Percentiles rank a stretch among this genome's conserved stretches.
Conservation (phyloP, 2,797 vertebrate species). For the Hoplostethus mediterraneus region DNA sequence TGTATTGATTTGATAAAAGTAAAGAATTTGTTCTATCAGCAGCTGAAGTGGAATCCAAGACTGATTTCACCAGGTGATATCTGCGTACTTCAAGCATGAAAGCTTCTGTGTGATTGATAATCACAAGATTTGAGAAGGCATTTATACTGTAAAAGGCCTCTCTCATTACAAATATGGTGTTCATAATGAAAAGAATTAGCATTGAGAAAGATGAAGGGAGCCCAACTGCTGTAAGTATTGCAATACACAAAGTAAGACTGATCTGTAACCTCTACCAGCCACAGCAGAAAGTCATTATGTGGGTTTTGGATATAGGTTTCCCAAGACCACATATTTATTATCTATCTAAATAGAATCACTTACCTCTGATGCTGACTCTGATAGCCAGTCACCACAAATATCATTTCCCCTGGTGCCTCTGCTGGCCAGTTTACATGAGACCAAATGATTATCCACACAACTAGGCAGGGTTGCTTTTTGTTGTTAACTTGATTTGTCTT, state of each 20-base stretch:
- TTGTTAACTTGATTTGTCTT: constrained; percentile 70
- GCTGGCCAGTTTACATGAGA: constrained; percentile 71
- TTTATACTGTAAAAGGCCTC: constrained; percentile 57
- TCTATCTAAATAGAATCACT: constrained; percentile 87
- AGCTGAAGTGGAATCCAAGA: constrained; percentile 72
- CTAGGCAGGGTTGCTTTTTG: constrained; percentile 72
- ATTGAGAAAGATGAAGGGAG: constrained; percentile 69
- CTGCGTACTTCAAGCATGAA: constrained; percentile 62
- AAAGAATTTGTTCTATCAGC: constrained; percentile 18
- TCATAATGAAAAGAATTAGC: constrained; percentile 78
- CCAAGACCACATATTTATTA: constrained; percentile 86
- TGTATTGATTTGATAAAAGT: neutral
- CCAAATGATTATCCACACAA: constrained; percentile 68
- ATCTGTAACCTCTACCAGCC: constrained; percentile 71
- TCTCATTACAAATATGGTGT: constrained; percentile 75
- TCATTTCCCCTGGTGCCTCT: constrained; percentile 68
- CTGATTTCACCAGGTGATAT: constrained; percentile 66
- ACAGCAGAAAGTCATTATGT: constrained; percentile 80
- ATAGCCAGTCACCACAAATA: constrained; percentile 82
- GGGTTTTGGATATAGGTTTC: constrained; percentile 84
- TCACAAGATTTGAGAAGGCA: constrained; percentile 68
- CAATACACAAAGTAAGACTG: constrained; percentile 60
- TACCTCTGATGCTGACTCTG: constrained; percentile 82
- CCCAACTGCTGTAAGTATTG: constrained; percentile 78
- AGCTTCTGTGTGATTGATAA: constrained; percentile 76